A percentile compares a stretch with the other conserved stretches of the same genome.
Conservation (phyloP, 2,113 vertebrate genomes). For the Lates calcarifer region DNA sequence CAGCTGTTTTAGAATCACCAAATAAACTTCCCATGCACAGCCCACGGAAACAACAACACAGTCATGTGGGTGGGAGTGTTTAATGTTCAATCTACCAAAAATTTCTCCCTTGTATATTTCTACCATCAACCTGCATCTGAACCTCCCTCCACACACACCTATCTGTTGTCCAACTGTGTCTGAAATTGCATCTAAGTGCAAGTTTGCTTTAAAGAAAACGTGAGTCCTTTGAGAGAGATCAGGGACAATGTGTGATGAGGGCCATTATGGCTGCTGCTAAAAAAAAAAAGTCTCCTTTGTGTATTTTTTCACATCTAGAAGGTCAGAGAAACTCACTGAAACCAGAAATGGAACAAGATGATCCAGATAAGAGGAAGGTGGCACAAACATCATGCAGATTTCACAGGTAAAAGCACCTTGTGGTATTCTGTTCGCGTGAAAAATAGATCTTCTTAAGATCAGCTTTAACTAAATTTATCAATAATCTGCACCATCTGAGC, state of each 20-base stretch:
- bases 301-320: neutral
- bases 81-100: too few relatives aligned
- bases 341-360: neutral
- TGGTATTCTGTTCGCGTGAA: neutral
- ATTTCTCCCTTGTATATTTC: too few relatives aligned
- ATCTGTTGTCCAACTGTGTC: too few relatives aligned
- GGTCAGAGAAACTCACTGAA: neutral
- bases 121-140: too few relatives aligned
- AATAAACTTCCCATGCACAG: neutral
- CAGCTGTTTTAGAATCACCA: neutral
- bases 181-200: too few relatives aligned
- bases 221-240: neutral
- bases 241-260: neutral
- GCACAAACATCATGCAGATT: neutral
- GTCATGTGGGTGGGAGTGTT: too few relatives aligned
- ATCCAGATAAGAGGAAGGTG: neutral
- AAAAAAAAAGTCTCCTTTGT: neutral
- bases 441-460: neutral
- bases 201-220: too few relatives aligned
- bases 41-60: too few relatives aligned
- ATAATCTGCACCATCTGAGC: neutral
- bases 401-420: conserved; percentile 3
- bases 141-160: too few relatives aligned
- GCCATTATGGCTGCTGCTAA: neutral
- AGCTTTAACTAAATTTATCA: neutral